Evolutionary conservation across 2,797 vertebrate genomes (phyloP).

Genomic region (Tapera naevia): DNA sequence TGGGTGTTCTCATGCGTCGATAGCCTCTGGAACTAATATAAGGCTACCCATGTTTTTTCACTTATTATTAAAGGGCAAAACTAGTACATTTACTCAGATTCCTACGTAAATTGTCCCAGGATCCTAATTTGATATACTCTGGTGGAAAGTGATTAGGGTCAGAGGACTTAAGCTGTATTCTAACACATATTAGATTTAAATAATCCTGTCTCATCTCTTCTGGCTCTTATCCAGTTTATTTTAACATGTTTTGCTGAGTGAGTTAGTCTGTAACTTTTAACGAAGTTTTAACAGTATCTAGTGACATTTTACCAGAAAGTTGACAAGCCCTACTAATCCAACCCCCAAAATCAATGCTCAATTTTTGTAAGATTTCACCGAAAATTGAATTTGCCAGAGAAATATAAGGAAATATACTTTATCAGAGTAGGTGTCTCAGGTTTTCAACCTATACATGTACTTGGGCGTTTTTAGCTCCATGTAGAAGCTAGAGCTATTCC

Average conservation of each 20-base stretch:
- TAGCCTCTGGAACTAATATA: background rate
- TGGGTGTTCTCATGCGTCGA: background rate
- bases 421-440: background rate
- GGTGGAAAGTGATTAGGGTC: constrained; percentile 59
- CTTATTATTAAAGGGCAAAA: background rate
- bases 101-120: constrained; percentile 37
- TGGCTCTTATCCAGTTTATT: constrained; percentile 48
- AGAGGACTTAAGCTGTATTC: constrained; percentile 64
- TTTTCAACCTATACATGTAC: background rate
- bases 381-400: background rate
- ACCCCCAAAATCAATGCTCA: background rate
- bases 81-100: background rate
- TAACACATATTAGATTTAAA: constrained; percentile 69
- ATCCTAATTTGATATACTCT: constrained; percentile 50
- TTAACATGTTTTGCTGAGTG: constrained; percentile 41
- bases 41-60: background rate
- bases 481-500: background rate
- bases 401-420: background rate
- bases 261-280: constrained; percentile 14
- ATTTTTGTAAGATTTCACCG: background rate
- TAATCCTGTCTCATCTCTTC: constrained; percentile 68
- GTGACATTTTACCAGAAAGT: background rate
- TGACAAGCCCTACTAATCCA: background rate
- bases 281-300: constrained; percentile 1
- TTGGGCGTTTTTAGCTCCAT: background rate